Conservation (phyloP, 1,140 invertebrate species). For the Caenorhabditis briggsae region DNA sequence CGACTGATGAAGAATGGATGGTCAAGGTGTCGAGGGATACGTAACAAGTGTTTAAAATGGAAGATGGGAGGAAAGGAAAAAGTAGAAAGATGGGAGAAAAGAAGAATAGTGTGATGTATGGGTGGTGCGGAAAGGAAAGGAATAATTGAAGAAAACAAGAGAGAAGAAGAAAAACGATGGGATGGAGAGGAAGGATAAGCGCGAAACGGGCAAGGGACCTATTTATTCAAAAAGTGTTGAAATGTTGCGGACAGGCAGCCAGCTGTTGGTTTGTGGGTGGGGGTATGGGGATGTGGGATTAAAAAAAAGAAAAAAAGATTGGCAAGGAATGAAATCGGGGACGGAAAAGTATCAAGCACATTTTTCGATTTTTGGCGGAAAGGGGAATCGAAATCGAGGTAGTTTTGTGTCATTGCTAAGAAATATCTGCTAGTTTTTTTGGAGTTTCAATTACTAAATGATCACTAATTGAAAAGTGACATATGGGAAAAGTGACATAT, state of each 20-base stretch:
- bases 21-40: conserved; percentile 55
- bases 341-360: conserved; percentile 35
- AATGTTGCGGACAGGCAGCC: background rate
- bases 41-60: conserved; percentile 48
- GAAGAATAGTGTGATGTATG: background rate
- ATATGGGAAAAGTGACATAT: too few species aligned
- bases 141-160: too few species aligned
- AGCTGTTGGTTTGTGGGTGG: background rate
- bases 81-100: too few species aligned
- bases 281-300: background rate
- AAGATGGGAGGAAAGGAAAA: background rate
- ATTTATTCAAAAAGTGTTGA: conserved; percentile 29
- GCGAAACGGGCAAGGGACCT: conserved; percentile 24
- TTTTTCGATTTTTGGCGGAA: conserved; percentile 15
- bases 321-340: background rate
- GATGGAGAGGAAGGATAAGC: background rate
- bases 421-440: too few species aligned
- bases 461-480: too few species aligned
- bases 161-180: background rate
- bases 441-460: too few species aligned
- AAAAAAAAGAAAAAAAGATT: background rate
- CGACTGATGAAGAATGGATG: conserved; percentile 47
- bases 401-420: background rate
- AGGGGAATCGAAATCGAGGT: background rate
- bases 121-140: background rate